phyloP scores from a whole-genome alignment of 2,113 vertebrate genomes.

The Canis aureus region DNA sequence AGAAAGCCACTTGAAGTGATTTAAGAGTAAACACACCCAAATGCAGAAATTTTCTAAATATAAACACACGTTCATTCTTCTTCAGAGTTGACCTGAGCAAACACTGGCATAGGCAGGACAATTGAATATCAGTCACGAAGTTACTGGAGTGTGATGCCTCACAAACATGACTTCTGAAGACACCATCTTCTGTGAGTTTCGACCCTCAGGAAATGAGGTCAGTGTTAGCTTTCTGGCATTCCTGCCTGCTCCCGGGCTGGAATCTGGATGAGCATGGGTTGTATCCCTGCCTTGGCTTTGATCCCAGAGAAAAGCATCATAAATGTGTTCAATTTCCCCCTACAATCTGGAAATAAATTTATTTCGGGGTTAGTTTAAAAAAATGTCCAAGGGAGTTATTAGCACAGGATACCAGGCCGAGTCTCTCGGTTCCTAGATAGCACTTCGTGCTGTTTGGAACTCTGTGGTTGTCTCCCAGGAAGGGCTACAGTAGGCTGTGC shows the following conservation, averaged over 20 bases:
- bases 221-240: not conserved
- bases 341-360: not conserved
- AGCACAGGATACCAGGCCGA: not conserved
- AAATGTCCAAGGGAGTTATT: not conserved
- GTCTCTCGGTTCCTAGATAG: not conserved
- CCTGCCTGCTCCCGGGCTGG: not conserved
- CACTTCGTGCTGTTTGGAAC: not conserved
- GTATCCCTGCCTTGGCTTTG: not conserved
- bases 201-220: not conserved
- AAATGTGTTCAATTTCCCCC: not conserved
- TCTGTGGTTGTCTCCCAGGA: rapidly evolving
- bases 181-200: not conserved
- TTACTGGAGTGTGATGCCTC: slow-evolving; percentile 39
- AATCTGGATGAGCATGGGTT: not conserved
- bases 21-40: slow-evolving; percentile 37
- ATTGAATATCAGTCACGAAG: not conserved
- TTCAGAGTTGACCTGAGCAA: slow-evolving; percentile 55
- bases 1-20: slow-evolving; percentile 34
- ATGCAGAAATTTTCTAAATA: slow-evolving; percentile 49
- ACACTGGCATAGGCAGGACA: slow-evolving; percentile 39
- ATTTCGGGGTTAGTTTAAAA: not conserved
- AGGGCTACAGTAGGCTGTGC: not conserved
- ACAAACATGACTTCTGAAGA: not conserved
- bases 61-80: slow-evolving; percentile 64
- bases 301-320: not conserved